A percentile compares a stretch with the other conserved stretches of the same genome.
Evolutionary conservation across 2,888 invertebrate species (phyloP).

Genomic region (Rhogogaster chlorosoma): DNA sequence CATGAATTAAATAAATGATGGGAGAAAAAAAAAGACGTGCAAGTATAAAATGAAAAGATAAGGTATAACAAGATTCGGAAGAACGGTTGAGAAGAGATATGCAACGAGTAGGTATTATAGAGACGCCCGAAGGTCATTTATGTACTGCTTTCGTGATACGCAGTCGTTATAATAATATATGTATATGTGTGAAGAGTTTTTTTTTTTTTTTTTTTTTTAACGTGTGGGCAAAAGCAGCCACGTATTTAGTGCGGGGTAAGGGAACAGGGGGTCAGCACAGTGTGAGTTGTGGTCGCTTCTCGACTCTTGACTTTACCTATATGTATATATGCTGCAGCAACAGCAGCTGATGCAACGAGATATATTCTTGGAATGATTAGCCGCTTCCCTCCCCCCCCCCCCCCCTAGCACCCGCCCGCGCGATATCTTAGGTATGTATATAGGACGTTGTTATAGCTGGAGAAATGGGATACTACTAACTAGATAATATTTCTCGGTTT

Average conservation of each 20-base stretch:
- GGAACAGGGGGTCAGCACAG: not conserved
- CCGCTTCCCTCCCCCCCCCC: not conserved
- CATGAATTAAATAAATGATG: not conserved
- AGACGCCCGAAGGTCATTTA: conserved; percentile 26
- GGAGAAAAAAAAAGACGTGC: not conserved
- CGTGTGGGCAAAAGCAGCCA: conserved; percentile 2
- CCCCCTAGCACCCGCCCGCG: not conserved
- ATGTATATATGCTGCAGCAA: not conserved
- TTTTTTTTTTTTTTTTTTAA: no score
- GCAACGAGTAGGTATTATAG: conserved; percentile 5
- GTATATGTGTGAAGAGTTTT: conserved; percentile 30
- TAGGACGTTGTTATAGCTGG: not conserved
- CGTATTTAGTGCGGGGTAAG: not conserved
- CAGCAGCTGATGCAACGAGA: conserved; percentile 24
- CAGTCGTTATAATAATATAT: conserved; percentile 13
- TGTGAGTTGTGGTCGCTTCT: not conserved
- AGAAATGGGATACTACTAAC: not conserved
- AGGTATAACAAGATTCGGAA: not conserved
- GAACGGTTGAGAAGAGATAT: not conserved
- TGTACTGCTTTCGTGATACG: conserved; percentile 23
- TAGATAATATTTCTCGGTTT: not conserved
- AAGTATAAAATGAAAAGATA: not conserved
- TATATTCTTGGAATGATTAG: conserved; percentile 35
- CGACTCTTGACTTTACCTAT: not conserved
- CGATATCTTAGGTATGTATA: conserved; percentile 3